phyloP scores from a whole-genome alignment of 2,888 invertebrate species.

The Dasysyrphus tricinctus region DNA sequence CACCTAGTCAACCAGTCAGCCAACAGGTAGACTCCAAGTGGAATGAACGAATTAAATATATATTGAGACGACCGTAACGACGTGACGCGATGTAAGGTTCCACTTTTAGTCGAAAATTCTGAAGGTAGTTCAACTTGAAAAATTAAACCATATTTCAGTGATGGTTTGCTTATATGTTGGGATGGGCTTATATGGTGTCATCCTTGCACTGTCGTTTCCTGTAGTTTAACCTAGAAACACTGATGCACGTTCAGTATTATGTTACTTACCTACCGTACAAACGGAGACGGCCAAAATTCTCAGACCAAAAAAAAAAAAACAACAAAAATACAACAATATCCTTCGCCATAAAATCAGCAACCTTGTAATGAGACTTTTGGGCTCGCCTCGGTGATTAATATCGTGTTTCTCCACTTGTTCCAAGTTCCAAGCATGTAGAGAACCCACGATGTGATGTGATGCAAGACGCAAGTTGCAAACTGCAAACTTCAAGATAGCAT shows the following conservation, averaged over 20 bases:
- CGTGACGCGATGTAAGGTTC: constrained; percentile 16
- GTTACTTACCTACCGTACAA: constrained; percentile 9
- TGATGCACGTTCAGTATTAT: constrained; percentile 20
- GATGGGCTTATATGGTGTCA: constrained; percentile 11
- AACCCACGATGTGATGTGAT: constrained; percentile 34
- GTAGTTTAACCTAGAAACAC: constrained; percentile 45
- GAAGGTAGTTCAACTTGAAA: constrained; percentile 72
- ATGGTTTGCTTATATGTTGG: neutral
- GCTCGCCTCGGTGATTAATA: constrained; percentile 71
- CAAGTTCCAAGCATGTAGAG: constrained; percentile 14
- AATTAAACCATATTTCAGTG: constrained; percentile 9
- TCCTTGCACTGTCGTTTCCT: constrained; percentile 56
- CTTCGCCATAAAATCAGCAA: constrained; percentile 63
- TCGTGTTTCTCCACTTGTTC: constrained; percentile 71
- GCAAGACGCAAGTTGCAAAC: constrained; percentile 36
- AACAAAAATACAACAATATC: constrained; percentile 33
- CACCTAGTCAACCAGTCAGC: constrained; percentile 13
- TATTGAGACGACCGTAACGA: constrained; percentile 4
- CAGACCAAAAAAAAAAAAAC: neutral
- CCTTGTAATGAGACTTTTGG: constrained; percentile 70
- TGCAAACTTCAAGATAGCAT: constrained; percentile 41
- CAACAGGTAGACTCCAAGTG: constrained; percentile 38
- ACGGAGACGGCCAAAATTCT: constrained; percentile 1
- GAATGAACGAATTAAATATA: constrained; percentile 18
- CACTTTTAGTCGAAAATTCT: constrained; percentile 19